phyloP scores from a whole-genome alignment of 2,113 vertebrate genomes.

The Chaenogobius annularis region DNA sequence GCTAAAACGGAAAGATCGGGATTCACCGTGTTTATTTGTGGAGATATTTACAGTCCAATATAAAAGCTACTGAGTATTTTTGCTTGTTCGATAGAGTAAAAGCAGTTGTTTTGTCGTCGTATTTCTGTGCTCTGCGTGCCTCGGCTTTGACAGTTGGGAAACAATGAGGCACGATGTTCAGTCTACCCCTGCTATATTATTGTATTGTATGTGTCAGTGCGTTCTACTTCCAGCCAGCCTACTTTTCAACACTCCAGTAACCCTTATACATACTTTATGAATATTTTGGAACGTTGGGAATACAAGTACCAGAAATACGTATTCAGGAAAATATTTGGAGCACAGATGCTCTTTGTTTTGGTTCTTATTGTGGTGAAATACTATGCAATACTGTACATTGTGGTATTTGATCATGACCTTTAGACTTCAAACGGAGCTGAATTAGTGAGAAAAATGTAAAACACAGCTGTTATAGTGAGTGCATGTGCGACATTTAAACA shows the following conservation, averaged over 20 bases:
- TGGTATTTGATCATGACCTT: no score
- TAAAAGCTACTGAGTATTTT: neutral
- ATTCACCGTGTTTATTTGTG: neutral
- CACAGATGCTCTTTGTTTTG: no score
- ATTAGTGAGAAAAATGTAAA: no score
- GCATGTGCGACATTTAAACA: no score
- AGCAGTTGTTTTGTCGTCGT: conserved; percentile 4
- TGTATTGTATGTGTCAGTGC: conserved; percentile 1
- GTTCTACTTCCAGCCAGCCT: neutral
- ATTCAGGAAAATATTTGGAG: no score
- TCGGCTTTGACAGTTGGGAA: neutral
- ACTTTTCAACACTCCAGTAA: neutral
- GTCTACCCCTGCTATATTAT: neutral
- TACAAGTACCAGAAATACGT: no score
- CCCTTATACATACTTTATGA: no score
- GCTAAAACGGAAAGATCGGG: neutral
- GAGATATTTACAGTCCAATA: neutral
- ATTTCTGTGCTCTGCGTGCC: neutral
- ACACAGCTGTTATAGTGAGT: no score
- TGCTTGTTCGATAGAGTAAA: neutral
- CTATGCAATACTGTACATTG: no score
- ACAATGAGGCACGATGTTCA: neutral
- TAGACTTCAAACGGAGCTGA: no score
- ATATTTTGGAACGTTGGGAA: neutral
- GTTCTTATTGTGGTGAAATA: no score